A percentile compares a stretch with the other conserved stretches of the same genome.
Conservation (phyloP, 1,140 invertebrate genomes). For the Pectinophora gossypiella region DNA sequence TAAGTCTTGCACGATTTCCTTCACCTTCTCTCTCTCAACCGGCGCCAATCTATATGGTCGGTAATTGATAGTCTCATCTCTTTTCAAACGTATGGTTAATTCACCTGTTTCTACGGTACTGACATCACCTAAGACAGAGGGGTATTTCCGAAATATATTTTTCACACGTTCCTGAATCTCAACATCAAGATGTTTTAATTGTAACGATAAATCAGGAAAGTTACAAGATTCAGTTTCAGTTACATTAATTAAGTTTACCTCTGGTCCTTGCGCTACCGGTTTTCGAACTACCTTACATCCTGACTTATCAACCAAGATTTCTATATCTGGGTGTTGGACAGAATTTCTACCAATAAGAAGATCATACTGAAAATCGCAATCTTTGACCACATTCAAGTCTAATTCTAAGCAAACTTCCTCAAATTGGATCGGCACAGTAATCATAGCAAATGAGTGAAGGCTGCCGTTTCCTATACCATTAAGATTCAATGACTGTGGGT, state of each 20-base stretch:
- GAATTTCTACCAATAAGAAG: conserved; percentile 5
- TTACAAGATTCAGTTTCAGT: background rate
- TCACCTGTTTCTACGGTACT: background rate
- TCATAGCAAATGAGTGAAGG: background rate
- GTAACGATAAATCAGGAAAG: background rate
- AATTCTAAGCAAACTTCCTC: background rate
- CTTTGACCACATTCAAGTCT: conserved; percentile 5
- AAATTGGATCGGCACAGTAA: background rate
- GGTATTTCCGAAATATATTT: background rate
- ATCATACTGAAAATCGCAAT: conserved; percentile 4
- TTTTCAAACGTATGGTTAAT: background rate
- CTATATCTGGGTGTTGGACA: background rate
- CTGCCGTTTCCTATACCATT: conserved; percentile 4
- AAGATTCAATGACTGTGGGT: background rate
- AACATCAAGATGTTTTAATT: background rate
- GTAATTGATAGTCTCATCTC: conserved; percentile 3
- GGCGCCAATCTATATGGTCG: conserved; percentile 18
- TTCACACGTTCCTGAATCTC: background rate
- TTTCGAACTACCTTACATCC: background rate
- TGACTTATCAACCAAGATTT: background rate
- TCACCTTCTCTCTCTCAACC: background rate
- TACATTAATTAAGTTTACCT: background rate
- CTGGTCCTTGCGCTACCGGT: background rate
- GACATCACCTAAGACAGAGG: conserved; percentile 1
- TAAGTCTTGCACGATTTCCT: conserved; percentile 13